Percentiles rank a stretch among this genome's conserved stretches.
These are phyloP conservation scores for Saguinus imperator DNA, from an alignment of 2,113 vertebrate species.

Conservation along the genomic window DNA sequence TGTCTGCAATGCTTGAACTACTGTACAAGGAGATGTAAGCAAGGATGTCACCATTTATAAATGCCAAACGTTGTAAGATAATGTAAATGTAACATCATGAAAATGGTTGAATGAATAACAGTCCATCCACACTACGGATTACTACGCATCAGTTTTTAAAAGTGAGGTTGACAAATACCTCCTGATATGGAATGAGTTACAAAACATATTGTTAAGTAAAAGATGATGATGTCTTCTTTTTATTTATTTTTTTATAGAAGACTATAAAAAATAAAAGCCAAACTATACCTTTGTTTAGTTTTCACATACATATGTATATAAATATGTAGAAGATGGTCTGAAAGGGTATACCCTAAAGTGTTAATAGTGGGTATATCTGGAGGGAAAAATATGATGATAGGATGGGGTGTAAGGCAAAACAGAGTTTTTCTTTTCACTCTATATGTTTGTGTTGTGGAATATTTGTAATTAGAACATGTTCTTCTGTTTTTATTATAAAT, in stretches of 20 bases:
- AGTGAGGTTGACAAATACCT: not conserved
- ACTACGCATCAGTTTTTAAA: not conserved
- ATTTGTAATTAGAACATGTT: not conserved
- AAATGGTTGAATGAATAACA: not conserved
- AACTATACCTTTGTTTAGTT: not conserved
- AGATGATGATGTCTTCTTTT: not conserved
- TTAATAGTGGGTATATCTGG: not conserved
- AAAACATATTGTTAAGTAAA: not conserved
- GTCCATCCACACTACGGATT: not conserved
- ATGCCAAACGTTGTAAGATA: not conserved
- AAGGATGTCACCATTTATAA: not conserved
- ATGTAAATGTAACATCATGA: not conserved
- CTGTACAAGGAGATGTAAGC: not conserved
- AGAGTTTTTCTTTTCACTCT: not conserved
- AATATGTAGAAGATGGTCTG: not conserved
- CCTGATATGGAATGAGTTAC: not conserved
- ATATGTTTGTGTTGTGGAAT: not conserved
- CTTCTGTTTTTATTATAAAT: not conserved
- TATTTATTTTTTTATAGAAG: too few relatives aligned
- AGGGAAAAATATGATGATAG: not conserved
- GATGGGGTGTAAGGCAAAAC: not conserved
- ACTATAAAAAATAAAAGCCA: not conserved
- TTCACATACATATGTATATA: not conserved
- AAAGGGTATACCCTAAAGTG: not conserved
- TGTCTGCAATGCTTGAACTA: not conserved